phyloP scores from a whole-genome alignment of 2,888 invertebrate genomes.

The Selenia dentaria region DNA sequence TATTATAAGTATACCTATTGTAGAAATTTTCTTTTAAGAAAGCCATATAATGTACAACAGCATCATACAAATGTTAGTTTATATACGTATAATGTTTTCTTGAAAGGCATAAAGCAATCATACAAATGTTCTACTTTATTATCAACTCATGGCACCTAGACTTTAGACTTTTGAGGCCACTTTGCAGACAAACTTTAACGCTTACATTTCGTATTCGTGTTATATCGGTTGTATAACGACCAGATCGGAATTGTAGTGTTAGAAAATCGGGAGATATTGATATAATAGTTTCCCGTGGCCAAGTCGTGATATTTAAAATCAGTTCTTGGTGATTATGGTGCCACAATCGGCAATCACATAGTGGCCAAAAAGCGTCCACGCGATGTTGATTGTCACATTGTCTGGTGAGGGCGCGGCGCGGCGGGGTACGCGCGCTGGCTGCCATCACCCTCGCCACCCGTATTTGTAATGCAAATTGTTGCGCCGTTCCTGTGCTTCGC shows the following conservation, averaged over 20 bases:
- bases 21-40: too few relatives aligned
- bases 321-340: conserved; percentile 61
- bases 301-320: conserved; percentile 37
- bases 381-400: conserved; percentile 83
- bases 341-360: conserved; percentile 80
- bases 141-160: too few relatives aligned
- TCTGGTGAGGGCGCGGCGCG: conserved; percentile 61
- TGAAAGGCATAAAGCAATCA: not conserved
- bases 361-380: conserved; percentile 80
- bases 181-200: too few relatives aligned
- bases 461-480: conserved; percentile 74
- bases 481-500: conserved; percentile 67
- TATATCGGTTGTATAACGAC: not conserved
- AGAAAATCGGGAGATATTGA: not conserved
- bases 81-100: too few relatives aligned
- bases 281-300: conserved; percentile 22
- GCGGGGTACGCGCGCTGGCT: conserved; percentile 52
- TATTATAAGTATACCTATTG: too few relatives aligned
- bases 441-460: conserved; percentile 58
- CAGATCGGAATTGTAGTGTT: not conserved
- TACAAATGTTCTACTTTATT: conserved; percentile 2
- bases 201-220: too few relatives aligned
- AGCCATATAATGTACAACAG: too few relatives aligned
- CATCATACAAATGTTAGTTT: too few relatives aligned
- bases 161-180: too few relatives aligned